phyloP scores from a whole-genome alignment of 2,797 vertebrate genomes.

The Tinamus major region DNA sequence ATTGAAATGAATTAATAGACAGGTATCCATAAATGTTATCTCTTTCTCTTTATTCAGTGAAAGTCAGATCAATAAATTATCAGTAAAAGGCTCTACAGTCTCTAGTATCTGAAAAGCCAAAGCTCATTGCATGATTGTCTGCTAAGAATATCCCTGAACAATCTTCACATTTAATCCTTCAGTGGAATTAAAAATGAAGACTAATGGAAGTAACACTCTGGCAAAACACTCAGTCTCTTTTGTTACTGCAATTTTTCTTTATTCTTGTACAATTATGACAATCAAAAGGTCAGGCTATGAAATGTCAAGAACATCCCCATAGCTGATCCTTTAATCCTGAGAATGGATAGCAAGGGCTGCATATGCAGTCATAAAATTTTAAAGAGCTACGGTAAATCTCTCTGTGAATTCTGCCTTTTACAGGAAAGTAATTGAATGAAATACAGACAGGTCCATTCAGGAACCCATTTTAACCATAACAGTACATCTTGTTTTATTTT shows the following conservation, averaged over 20 bases:
- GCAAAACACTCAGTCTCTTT: slow-evolving; percentile 8
- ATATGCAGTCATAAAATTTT: slow-evolving; percentile 61
- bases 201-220: slow-evolving; percentile 27
- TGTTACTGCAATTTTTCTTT: slow-evolving; percentile 46
- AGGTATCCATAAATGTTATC: background rate
- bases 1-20: background rate
- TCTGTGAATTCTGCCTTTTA: slow-evolving; percentile 24
- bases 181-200: slow-evolving; percentile 56
- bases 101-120: slow-evolving; percentile 25
- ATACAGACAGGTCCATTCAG: background rate
- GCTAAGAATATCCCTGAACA: slow-evolving; percentile 26
- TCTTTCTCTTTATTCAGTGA: background rate
- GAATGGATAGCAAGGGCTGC: slow-evolving; percentile 8
- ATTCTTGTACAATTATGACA: slow-evolving; percentile 49
- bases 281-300: slow-evolving; percentile 40
- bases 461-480: background rate
- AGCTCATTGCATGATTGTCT: background rate
- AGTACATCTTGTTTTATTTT: background rate
- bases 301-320: slow-evolving; percentile 40
- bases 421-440: slow-evolving; percentile 6
- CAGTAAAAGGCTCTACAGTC: background rate
- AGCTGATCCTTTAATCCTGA: slow-evolving; percentile 24
- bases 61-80: slow-evolving; percentile 11
- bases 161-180: slow-evolving; percentile 45
- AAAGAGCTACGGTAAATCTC: slow-evolving; percentile 53